Percentiles rank a stretch among this genome's conserved stretches.
These are phyloP conservation scores for Microplitis manilae DNA, from an alignment of 2,888 invertebrate species.

Conservation along the genomic window DNA sequence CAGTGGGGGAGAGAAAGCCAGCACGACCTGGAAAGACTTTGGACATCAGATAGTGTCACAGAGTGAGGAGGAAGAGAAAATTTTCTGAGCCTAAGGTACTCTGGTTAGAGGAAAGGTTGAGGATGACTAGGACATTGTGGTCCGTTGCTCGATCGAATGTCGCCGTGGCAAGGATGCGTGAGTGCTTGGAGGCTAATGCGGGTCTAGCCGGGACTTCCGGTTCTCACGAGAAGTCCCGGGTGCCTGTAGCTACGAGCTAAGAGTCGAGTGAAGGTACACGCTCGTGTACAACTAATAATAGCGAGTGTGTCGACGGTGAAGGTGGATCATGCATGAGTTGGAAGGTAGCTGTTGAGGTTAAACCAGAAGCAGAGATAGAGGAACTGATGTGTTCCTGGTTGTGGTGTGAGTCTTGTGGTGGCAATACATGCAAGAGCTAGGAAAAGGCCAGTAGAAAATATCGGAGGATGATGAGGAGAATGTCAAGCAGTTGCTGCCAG, in stretches of 20 bases:
- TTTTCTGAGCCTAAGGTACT: constrained; percentile 12
- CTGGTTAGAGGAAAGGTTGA: constrained; percentile 18
- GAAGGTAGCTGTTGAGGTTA: neutral
- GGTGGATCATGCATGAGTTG: constrained; percentile 17
- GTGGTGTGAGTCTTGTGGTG: constrained; percentile 7
- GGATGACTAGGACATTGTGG: constrained; percentile 10
- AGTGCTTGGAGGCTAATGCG: constrained; percentile 46
- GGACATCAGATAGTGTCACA: neutral
- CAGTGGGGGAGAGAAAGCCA: constrained; percentile 53
- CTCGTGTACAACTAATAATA: constrained; percentile 34
- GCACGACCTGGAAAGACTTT: constrained; percentile 18
- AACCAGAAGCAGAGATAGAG: constrained; percentile 22
- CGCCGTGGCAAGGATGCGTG: constrained; percentile 41
- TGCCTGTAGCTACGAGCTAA: constrained; percentile 20
- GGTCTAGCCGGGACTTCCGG: constrained; percentile 48
- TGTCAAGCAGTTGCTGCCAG: constrained; percentile 15
- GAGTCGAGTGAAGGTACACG: constrained; percentile 16
- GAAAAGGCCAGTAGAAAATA: constrained; percentile 11
- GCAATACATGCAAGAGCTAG: neutral
- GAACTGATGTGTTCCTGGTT: neutral
- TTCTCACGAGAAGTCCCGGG: constrained; percentile 48
- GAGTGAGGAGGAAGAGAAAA: neutral
- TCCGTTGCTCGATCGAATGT: constrained; percentile 37
- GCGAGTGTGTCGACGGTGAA: constrained; percentile 33
- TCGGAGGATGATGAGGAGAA: constrained; percentile 14